These are phyloP conservation scores for Streptopelia turtur DNA, from an alignment of 2,797 vertebrate genomes.

Conservation along the genomic window DNA sequence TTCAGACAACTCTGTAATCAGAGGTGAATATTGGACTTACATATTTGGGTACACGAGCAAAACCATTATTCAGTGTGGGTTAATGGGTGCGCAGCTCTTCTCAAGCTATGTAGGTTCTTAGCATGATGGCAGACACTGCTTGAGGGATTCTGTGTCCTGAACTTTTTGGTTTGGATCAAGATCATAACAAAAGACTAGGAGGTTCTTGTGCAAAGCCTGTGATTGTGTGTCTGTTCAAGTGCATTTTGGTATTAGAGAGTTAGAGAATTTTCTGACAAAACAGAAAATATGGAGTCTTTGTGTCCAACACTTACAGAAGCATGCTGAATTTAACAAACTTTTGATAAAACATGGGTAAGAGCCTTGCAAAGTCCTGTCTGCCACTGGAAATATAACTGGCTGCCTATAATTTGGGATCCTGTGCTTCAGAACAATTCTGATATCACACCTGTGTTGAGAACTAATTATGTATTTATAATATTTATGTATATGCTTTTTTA, in stretches of 20 bases:
- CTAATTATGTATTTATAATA: neutral
- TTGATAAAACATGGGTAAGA: neutral
- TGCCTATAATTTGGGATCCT: neutral
- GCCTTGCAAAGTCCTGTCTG: neutral
- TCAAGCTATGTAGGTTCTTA: no score
- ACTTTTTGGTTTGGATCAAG: neutral
- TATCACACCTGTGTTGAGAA: neutral
- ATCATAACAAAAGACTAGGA: neutral
- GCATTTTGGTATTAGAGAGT: accelerated
- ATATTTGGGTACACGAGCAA: neutral
- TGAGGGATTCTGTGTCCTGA: neutral
- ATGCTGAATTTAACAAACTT: neutral
- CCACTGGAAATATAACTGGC: neutral
- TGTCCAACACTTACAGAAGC: neutral
- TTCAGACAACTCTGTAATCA: neutral
- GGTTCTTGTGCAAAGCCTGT: neutral
- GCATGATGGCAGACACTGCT: neutral
- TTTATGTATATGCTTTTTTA: no score
- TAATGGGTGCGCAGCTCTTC: neutral
- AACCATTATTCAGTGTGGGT: neutral
- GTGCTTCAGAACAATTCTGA: neutral
- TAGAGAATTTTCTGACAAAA: neutral
- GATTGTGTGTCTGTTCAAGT: neutral
- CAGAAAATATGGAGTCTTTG: neutral
- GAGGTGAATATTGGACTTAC: neutral